Conservation (phyloP, 1,140 invertebrate species). For the Danaus melanippus region DNA sequence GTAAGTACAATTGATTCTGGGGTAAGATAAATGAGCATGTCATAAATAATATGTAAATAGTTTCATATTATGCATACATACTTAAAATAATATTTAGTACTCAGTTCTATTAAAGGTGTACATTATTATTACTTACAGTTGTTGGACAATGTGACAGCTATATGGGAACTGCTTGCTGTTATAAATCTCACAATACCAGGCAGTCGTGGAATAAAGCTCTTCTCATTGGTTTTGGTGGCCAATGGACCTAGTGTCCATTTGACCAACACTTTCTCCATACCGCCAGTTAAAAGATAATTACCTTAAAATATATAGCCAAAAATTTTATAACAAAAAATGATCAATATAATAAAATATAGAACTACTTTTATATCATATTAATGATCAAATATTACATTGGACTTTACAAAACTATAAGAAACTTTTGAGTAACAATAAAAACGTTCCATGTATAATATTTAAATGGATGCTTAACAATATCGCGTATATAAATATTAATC, state of each 20-base stretch:
- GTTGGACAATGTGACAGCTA: slow-evolving; percentile 57
- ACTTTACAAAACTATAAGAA: too few relatives aligned
- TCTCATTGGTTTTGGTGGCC: slow-evolving; percentile 44
- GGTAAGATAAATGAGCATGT: too few relatives aligned
- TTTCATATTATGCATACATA: neutral
- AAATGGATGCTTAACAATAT: too few relatives aligned
- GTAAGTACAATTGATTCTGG: too few relatives aligned
- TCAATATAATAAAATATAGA: too few relatives aligned
- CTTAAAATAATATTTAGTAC: slow-evolving; percentile 4
- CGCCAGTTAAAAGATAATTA: slow-evolving; percentile 56
- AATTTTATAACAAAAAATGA: too few relatives aligned
- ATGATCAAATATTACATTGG: too few relatives aligned
- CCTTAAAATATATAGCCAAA: slow-evolving; percentile 32
- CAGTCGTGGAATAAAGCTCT: slow-evolving; percentile 57
- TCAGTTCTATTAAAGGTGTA: too few relatives aligned
- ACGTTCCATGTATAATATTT: too few relatives aligned
- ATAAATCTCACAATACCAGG: slow-evolving; percentile 59
- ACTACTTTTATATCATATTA: too few relatives aligned
- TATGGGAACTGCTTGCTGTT: slow-evolving; percentile 44
- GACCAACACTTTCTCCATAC: slow-evolving; percentile 64
- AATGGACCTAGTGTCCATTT: slow-evolving; percentile 59
- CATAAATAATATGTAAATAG: too few relatives aligned
- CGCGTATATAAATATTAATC: slow-evolving; percentile 6
- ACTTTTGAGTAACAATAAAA: too few relatives aligned
- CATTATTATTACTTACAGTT: slow-evolving; percentile 53